Conservation (phyloP, 2,888 invertebrate genomes). For the Bruchidius siliquastri region DNA sequence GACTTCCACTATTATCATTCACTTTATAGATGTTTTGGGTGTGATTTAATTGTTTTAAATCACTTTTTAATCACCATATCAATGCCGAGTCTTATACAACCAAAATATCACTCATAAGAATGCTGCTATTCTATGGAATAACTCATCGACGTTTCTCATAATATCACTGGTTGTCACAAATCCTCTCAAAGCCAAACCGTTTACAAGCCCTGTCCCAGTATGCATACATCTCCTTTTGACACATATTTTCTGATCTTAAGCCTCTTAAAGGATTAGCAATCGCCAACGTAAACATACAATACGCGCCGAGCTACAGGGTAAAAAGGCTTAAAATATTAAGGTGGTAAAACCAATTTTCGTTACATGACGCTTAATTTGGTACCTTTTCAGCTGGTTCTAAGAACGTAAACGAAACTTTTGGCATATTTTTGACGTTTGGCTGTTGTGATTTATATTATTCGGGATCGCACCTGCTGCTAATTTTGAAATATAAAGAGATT, state of each 20-base stretch:
- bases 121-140: not conserved
- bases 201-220: not conserved
- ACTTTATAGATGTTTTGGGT: too few relatives aligned
- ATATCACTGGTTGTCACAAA: not conserved
- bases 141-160: not conserved
- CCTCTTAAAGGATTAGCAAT: slow-evolving; percentile 16
- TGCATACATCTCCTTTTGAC: not conserved
- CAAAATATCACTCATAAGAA: not conserved
- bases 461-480: not conserved
- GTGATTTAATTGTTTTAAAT: too few relatives aligned
- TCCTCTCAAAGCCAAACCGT: not conserved
- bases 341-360: slow-evolving; percentile 21
- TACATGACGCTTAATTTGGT: slow-evolving; percentile 10
- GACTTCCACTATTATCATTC: too few relatives aligned
- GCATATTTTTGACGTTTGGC: not conserved
- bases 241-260: slow-evolving; percentile 2
- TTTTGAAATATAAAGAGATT: not conserved
- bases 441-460: not conserved
- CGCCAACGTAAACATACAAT: slow-evolving; percentile 18
- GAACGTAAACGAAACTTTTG: slow-evolving; percentile 11
- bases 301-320: not conserved
- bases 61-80: too few relatives aligned
- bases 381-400: slow-evolving; percentile 10
- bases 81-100: not conserved
- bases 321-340: slow-evolving; percentile 15